Evolutionary conservation across 2,113 vertebrate genomes (phyloP), one percentile per base, ranked within the genome.

Genomic region (Gymnogyps californianus): DNA sequence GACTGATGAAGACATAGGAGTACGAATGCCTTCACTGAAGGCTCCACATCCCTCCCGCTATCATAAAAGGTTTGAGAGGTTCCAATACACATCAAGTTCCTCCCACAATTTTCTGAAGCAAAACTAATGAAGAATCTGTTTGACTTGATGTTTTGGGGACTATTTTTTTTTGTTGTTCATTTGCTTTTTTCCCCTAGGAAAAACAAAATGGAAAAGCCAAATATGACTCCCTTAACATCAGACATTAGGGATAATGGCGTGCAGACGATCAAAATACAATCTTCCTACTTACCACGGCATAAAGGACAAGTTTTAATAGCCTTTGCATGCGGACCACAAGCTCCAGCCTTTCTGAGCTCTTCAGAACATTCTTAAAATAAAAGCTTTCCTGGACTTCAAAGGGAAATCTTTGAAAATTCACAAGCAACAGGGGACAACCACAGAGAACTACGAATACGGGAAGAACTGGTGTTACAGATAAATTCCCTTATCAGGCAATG

Each of bases 341-440:
- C 69, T 85, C 58, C 66, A 87, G 78, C 51, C 66, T 83, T 93
- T 91, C 54, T 51, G 78, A 83, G 58, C 54, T 91, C 55, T 86
- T 96, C 87, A 89, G 49, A 94, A 38, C 14, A 36, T 82, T 91
- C 58, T 66, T 80, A 90, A 96, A 96, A 96, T 38, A 93, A 94
- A 95, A 94, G 89, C 70, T 44, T 93, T 85, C 66, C 51, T 74
- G n/a, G 29, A 90, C 78, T 96, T 96, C 84, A 94, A 94, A 91
- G 54, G 42, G 49, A 80, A 87, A 66, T 51, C 49, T 90, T 82
- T 85, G 58, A 91, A 95, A 93, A 83, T 91, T 94, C 62, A 74
- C 24, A 29, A 93, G 82, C 54, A 96, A 93, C 51, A 34, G 61
- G 66, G 62, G 46, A 92, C 75, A 76, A 49, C 21, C 22, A 26